Percentiles rank a stretch among this genome's conserved stretches.
These are phyloP conservation scores for Avahi laniger DNA, from an alignment of 2,797 vertebrate species.

Conservation along the genomic window DNA sequence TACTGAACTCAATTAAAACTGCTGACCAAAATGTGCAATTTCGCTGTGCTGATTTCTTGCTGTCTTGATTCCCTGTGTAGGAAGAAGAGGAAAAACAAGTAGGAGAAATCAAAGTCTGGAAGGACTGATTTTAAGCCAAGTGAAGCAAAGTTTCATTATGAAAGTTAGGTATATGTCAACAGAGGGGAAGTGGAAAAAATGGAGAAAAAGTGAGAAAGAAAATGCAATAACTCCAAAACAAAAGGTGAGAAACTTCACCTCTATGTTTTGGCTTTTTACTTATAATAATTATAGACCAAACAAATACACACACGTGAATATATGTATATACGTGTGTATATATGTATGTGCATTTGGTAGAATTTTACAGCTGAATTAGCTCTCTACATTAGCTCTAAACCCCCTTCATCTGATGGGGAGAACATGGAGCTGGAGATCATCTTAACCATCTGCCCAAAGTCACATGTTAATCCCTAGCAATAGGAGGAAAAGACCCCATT, in stretches of 20 bases:
- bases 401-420: background rate
- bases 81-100: background rate
- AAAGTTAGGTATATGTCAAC: background rate
- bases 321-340: no score
- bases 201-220: background rate
- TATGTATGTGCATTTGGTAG: background rate
- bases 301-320: fast-evolving
- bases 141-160: background rate
- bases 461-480: background rate
- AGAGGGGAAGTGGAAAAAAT: background rate
- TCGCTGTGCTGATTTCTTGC: background rate
- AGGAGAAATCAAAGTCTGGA: background rate
- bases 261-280: background rate
- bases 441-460: background rate
- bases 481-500: background rate
- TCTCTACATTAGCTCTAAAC: background rate
- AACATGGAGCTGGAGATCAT: no score
- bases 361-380: background rate
- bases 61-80: background rate
- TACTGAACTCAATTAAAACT: background rate
- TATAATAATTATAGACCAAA: background rate
- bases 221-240: background rate
- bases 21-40: background rate
- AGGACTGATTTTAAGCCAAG: background rate
- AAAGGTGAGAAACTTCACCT: background rate